Conservation (phyloP, 2,888 invertebrate species). For the Tyria jacobaeae region DNA sequence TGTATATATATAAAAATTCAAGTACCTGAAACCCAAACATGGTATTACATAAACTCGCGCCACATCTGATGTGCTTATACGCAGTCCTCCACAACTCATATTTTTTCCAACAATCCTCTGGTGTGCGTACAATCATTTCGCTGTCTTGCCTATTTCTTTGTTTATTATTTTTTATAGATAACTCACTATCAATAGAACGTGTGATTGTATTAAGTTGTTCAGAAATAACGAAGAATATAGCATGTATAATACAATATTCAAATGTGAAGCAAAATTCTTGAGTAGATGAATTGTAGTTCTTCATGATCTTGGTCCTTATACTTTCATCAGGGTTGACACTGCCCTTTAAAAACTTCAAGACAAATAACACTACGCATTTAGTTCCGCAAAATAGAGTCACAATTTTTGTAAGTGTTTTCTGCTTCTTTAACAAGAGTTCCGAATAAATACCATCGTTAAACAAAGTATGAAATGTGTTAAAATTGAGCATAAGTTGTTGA, state of each 20-base stretch:
- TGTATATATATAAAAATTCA: not conserved
- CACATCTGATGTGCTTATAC: constrained; percentile 2
- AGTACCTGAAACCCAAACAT: constrained; percentile 56
- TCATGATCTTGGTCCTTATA: not conserved
- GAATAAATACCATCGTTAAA: constrained; percentile 25
- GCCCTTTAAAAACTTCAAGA: not conserved
- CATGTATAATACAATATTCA: constrained; percentile 47
- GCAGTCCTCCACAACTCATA: constrained; percentile 50
- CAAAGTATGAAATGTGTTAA: constrained; percentile 26
- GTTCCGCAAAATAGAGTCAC: constrained; percentile 6
- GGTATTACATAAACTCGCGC: constrained; percentile 37
- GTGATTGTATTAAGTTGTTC: constrained; percentile 53
- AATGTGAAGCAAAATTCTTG: constrained; percentile 47
- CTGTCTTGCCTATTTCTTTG: not conserved
- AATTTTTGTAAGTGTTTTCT: constrained; percentile 20
- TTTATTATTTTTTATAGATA: constrained; percentile 8
- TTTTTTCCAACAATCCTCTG: constrained; percentile 16
- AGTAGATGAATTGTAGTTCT: constrained; percentile 25
- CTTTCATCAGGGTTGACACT: not conserved
- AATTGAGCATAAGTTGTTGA: constrained; percentile 31
- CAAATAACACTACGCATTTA: not conserved
- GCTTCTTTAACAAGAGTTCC: constrained; percentile 21
- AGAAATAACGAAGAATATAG: constrained; percentile 45
- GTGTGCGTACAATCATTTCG: not conserved
- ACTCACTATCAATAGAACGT: constrained; percentile 36